Base-by-base conservation (phyloP, 2,797 vertebrate species). In the Neomorphus geoffroyi region DNA sequence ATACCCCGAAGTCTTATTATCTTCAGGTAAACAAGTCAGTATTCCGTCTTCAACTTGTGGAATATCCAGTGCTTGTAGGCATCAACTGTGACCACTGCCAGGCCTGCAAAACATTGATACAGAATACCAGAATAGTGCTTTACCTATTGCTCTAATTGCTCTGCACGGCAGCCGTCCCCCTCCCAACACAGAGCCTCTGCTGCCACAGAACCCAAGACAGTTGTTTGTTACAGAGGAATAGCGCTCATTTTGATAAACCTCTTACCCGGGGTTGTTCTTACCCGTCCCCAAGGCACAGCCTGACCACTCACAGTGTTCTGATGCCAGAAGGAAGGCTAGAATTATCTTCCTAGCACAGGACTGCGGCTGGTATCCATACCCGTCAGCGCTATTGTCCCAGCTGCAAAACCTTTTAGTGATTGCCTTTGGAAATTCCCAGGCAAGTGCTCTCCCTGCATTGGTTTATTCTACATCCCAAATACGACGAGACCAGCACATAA, bases 11-110 rank as follows among this genome's bases (percentile, higher is more conserved):
- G 95, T 96, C 94, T 91, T 96, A 97, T 93, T 96, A 88, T 96
- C 95, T 97, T 97, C 96, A 97, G 96, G 96, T 95, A 97, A 97
- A 97, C 96, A 96, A 96, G 96, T 97, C 95, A 97, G 95, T 97
- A 97, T 91, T 96, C 96, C 92, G 94, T 96, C 96, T 97, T 97
- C 96, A 97, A 95, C 96, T 96, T 96, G 96, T 95, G 96, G 95
- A 96, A 97, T 96, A 96, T 97, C 96, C 96, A 97, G 95, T 97
- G 94, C 93, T 96, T 96, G 94, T 97, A 97, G 95, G 94, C 95
- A 97, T 97, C 96, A 97, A 94, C 92, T 95, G 95, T 96, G 96
- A 97, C 95, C 95, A 95, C 94, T 97, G 95, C 94, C 95, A 95
- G 95, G 96, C 96, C 95, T 97, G 96, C 88, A 97, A 97, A 96